Evolutionary conservation across 1,140 invertebrate species (phyloP).

Genomic region (Gryon sp.): DNA sequence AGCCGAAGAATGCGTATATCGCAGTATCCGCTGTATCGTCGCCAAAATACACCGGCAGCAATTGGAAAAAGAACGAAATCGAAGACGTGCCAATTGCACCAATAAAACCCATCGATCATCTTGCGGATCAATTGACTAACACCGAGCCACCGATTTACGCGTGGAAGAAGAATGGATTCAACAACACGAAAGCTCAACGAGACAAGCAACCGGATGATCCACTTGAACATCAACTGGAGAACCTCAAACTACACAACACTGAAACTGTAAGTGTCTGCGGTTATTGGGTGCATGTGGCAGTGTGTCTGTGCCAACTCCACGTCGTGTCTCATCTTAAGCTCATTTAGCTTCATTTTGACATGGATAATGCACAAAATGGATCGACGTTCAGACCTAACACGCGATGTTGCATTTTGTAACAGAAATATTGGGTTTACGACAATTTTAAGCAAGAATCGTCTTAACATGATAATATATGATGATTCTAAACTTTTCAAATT

Average conservation of each 20-base stretch:
- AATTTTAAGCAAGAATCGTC: slow-evolving; percentile 15
- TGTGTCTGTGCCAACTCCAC: too few relatives aligned
- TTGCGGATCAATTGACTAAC: slow-evolving; percentile 55
- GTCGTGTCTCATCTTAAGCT: not conserved
- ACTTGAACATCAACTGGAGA: slow-evolving; percentile 71
- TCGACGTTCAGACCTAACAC: not conserved
- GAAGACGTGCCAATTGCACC: slow-evolving; percentile 54
- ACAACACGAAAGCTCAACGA: slow-evolving; percentile 10
- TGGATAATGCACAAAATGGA: slow-evolving; percentile 21
- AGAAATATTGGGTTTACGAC: slow-evolving; percentile 11
- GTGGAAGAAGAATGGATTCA: slow-evolving; percentile 67
- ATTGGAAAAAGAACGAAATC: slow-evolving; percentile 74
- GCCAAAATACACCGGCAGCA: slow-evolving; percentile 66
- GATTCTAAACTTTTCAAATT: slow-evolving; percentile 15
- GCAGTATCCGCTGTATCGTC: slow-evolving; percentile 72
- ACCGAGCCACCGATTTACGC: slow-evolving; percentile 60
- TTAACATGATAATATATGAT: slow-evolving; percentile 11
- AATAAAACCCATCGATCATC: slow-evolving; percentile 61
- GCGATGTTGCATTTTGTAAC: not conserved
- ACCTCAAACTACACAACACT: slow-evolving; percentile 63
- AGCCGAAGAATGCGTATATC: slow-evolving; percentile 72
- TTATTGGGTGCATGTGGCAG: too few relatives aligned
- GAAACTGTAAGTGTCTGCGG: slow-evolving; percentile 30
- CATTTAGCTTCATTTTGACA: slow-evolving; percentile 11
- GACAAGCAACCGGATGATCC: slow-evolving; percentile 62